Evolutionary conservation across 1,140 invertebrate species (phyloP), one percentile per base, ranked within the genome.

Genomic region (Chironomus tepperi): DNA sequence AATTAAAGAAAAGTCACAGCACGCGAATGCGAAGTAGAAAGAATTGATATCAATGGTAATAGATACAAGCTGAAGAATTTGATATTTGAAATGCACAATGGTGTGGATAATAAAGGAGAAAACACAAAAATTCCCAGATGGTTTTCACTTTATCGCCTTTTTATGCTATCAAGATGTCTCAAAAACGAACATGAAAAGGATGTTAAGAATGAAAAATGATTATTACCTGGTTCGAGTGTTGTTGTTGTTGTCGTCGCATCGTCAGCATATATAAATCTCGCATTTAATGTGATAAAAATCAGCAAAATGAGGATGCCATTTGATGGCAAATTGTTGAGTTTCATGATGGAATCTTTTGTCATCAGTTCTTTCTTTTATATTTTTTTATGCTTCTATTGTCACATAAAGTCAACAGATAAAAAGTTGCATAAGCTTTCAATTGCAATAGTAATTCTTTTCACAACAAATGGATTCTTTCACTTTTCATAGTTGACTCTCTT

Each of bases 391-490:
- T 57, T 12, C 12, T 57, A 57, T 57, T 57, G 47, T 57, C 47
- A 57, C 47, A 57, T 57, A 57, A 57, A 57, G 47, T 57, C 47
- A 57, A 57, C 47, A 57, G 47, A 57, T 57, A 57, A 57, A 57
- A 57, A 57, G n/a, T 57, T 57, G 9, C 47, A 57, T 5, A 57
- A 57, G 12, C 12, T 57, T 47, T 34, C 24, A 34, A 34, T 34
- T 34, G 24, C 47, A 57, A 57, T 57, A 57, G 47, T n/a, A 57
- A 57, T n/a, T 57, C 47, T 47, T 47, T 15, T 57, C 47, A 12
- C 12, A 12, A 57, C 47, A 57, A 57, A 34, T 34, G 24, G 24
- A 34, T 34, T 34, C 24, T 34, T 34, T 34, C 24, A 34, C 24
- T 34, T 34, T 2, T 34, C 24, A 34, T 34, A 34, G 24, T 34